Percentiles rank a stretch among this genome's conserved stretches.
phyloP scores from a whole-genome alignment of 2,797 vertebrate species.

The Xerus rutilus region DNA sequence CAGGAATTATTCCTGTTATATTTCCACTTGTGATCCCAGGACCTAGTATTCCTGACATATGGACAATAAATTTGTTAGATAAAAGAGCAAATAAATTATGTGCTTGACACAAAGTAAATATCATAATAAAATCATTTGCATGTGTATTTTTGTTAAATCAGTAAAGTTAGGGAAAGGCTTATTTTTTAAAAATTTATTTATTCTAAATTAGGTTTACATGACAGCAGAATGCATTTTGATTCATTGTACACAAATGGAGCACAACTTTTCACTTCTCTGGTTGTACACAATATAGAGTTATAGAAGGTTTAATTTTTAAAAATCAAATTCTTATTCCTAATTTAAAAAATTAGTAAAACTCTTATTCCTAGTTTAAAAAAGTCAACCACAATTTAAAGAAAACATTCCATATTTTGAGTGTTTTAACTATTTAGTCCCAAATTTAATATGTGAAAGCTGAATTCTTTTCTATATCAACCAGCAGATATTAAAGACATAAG shows the following conservation, averaged over 20 bases:
- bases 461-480: not conserved
- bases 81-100: not conserved
- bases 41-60: not conserved
- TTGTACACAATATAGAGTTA: too few relatives aligned
- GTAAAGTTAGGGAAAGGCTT: not conserved
- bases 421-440: not conserved
- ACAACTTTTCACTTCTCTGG: too few relatives aligned
- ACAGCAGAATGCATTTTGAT: too few relatives aligned
- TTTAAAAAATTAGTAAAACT: not conserved
- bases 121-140: not conserved
- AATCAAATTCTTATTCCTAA: not conserved
- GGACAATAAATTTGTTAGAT: not conserved
- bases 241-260: too few relatives aligned
- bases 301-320: not conserved
- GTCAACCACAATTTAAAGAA: not conserved
- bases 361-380: not conserved
- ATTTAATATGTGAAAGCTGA: not conserved
- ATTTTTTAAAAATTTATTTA: not conserved
- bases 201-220: too few relatives aligned
- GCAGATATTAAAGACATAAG: not conserved
- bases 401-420: not conserved
- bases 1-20: not conserved
- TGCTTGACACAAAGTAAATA: not conserved
- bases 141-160: not conserved
- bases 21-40: not conserved